A percentile compares a stretch with the other conserved stretches of the same genome.
These are phyloP conservation scores for Sardinella longiceps DNA, from an alignment of 2,797 vertebrate genomes.

Conservation along the genomic window DNA sequence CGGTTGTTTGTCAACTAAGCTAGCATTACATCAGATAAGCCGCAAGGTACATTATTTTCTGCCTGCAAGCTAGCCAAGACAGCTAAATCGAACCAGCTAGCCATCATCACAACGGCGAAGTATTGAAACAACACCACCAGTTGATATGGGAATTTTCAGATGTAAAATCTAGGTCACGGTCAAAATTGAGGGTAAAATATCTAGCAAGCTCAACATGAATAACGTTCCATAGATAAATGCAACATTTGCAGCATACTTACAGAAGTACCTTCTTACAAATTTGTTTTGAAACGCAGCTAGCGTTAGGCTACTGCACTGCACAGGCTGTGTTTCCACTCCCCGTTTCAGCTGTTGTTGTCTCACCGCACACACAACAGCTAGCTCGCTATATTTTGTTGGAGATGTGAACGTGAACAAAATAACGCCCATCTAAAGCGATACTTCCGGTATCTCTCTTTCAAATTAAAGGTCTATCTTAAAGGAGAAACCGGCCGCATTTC, in stretches of 20 bases:
- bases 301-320: conserved; percentile 18
- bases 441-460: not conserved
- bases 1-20: not conserved
- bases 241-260: conserved; percentile 30
- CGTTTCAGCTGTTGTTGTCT: conserved; percentile 25
- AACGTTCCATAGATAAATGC: not conserved
- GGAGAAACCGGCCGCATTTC: not conserved
- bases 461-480: not conserved
- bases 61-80: conserved; percentile 14
- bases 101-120: conserved; percentile 21
- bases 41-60: not conserved
- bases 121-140: conserved; percentile 47
- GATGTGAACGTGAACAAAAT: not conserved
- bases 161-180: conserved; percentile 39
- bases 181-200: conserved; percentile 22
- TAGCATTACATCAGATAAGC: not conserved
- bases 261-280: conserved; percentile 16
- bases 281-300: conserved; percentile 17
- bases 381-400: conserved; percentile 16
- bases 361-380: conserved; percentile 6
- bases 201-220: not conserved
- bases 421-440: not conserved
- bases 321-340: conserved; percentile 16
- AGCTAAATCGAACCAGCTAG: not conserved
- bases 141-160: conserved; percentile 45